Evolutionary conservation across 2,888 invertebrate species (phyloP), one percentile per base, ranked within the genome.

Genomic region (Coenonympha glycerion): DNA sequence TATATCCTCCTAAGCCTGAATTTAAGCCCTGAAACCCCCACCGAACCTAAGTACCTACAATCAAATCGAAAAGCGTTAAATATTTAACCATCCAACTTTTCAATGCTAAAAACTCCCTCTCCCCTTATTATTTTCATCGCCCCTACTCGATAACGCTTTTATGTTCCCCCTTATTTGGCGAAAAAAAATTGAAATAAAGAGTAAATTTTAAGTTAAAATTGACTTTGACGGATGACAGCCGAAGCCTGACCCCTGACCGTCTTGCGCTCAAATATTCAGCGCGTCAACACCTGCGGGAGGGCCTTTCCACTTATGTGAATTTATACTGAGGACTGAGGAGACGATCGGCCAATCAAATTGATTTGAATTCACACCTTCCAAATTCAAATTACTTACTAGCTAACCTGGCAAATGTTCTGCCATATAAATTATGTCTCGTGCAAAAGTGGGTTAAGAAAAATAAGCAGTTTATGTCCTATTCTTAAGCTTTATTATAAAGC

Each of bases 151-250:
- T 79, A 81, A 82, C 71, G 85, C 83, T 85, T 84, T 84, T 79
- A 83, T 73, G 68, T 72, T 64, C 33, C 56, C 68, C 71, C 73
- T 39, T 39, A 70, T 65, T 66, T 65, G 60, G 61, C 46, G 54
- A 67, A 71, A 79, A 80, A 77, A 79, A 77, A 76, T 36, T 72
- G 63, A 71, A 74, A 76, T 73, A 78, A 76, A 73, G 70, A 74
- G 73, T 73, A 71, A 79, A 74, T 84, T 85, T 83, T 74, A 85
- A 86, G 76, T 84, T 79, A 68, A 76, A 84, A 81, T 81, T 79
- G 84, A 77, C 80, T 76, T 81, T 85, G 86, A 85, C 79, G 72
- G 78, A 80, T 82, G 82, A 77, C 73, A 71, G 52, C 63, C 56
- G 62, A 60, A 61, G 55, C 66, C 66, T 79, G 82, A 80, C 81